Evolutionary conservation across 2,888 invertebrate species (phyloP).

Genomic region (Nephrotoma flavescens): DNA sequence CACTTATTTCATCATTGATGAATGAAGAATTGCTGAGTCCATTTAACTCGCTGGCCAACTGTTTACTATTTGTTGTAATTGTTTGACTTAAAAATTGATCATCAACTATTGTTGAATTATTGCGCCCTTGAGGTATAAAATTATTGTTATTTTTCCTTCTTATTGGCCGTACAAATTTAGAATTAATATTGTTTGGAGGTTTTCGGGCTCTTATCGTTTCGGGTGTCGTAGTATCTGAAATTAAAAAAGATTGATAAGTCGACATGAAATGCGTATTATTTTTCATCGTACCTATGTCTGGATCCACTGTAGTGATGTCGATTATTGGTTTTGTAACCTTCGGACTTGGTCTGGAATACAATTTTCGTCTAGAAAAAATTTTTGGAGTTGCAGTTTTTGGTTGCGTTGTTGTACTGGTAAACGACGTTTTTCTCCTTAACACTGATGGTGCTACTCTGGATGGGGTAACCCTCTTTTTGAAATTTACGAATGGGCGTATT

Average conservation of each 20-base stretch:
- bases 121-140: neutral
- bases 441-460: neutral
- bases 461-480: neutral
- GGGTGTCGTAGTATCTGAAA: neutral
- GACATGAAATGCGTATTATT: neutral
- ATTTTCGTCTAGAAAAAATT: neutral
- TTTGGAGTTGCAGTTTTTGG: neutral
- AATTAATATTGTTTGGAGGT: neutral
- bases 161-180: neutral
- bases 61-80: slow-evolving; percentile 25
- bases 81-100: slow-evolving; percentile 28
- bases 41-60: slow-evolving; percentile 20
- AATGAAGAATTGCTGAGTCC: slow-evolving; percentile 18
- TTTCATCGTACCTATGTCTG: neutral
- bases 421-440: neutral
- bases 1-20: slow-evolving; percentile 12
- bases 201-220: neutral
- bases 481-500: neutral
- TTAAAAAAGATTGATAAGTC: neutral
- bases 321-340: neutral
- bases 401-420: neutral
- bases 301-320: neutral
- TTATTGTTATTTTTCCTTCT: neutral
- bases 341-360: neutral
- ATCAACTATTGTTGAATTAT: neutral